Percentiles rank a stretch among this genome's conserved stretches.
Evolutionary conservation across 2,113 vertebrate species (phyloP).

Genomic region (Tamias sibiricus): DNA sequence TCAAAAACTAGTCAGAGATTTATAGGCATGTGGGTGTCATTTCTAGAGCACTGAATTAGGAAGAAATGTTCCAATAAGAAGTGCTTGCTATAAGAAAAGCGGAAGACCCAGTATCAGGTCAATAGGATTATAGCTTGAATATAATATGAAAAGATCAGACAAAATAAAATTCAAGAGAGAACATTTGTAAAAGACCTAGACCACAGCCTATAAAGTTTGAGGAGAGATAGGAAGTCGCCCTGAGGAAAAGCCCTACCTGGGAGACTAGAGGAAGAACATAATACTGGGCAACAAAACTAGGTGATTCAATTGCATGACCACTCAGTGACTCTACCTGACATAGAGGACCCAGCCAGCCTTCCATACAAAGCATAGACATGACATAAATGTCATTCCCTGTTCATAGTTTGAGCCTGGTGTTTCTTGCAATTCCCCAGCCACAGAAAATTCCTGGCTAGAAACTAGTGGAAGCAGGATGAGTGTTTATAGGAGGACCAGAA

Average conservation of each 20-base stretch:
- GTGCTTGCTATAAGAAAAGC: neutral
- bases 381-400: neutral
- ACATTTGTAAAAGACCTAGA: conserved; percentile 13
- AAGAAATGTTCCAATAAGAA: neutral
- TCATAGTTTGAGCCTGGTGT: neutral
- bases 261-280: neutral
- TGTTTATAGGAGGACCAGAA: neutral
- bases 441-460: neutral
- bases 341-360: neutral
- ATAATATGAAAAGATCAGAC: neutral
- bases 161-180: neutral
- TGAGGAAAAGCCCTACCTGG: neutral
- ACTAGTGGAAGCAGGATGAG: neutral
- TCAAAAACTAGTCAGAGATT: neutral
- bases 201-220: neutral
- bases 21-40: neutral
- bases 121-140: neutral
- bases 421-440: neutral
- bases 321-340: neutral
- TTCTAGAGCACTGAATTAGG: conserved; percentile 13
- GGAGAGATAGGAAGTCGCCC: neutral
- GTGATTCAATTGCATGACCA: neutral
- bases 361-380: neutral
- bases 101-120: neutral
- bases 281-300: neutral